Percentiles rank a stretch among this genome's conserved stretches.
Evolutionary conservation across 2,113 vertebrate species (phyloP).

Genomic region (Pseudois nayaur): DNA sequence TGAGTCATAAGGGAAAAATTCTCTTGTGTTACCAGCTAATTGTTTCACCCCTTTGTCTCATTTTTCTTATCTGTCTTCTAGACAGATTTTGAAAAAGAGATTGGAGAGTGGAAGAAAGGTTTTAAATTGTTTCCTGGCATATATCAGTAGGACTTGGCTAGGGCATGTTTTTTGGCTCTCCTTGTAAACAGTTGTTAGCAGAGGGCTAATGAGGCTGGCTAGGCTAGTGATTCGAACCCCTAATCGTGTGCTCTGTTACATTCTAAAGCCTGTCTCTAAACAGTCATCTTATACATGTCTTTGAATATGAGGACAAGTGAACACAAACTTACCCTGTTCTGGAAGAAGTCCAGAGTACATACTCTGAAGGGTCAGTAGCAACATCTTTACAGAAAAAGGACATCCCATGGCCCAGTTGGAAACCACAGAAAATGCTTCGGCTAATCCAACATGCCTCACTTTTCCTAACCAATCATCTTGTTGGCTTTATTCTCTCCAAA

Average conservation of each 20-base stretch:
- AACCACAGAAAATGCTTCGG: slow-evolving; percentile 46
- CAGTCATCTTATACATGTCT: slow-evolving; percentile 3
- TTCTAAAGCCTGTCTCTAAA: slow-evolving; percentile 37
- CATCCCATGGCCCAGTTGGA: background rate
- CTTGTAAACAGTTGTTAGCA: slow-evolving; percentile 39
- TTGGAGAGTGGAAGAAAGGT: slow-evolving; percentile 37
- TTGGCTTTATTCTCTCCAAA: slow-evolving; percentile 36
- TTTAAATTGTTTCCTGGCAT: slow-evolving; percentile 52
- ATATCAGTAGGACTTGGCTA: background rate
- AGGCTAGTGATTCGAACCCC: background rate
- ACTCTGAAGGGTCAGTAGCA: background rate
- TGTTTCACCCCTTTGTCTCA: slow-evolving; percentile 44
- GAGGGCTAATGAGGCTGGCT: slow-evolving; percentile 19
- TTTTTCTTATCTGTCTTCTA: slow-evolving; percentile 50
- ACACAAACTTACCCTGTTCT: background rate
- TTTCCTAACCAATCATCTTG: slow-evolving; percentile 6
- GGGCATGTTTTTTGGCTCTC: slow-evolving; percentile 25
- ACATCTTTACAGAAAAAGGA: background rate
- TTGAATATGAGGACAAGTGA: slow-evolving; percentile 8
- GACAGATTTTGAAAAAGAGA: slow-evolving; percentile 54
- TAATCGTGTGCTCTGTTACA: background rate
- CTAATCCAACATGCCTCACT: slow-evolving; percentile 1
- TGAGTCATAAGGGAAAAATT: slow-evolving; percentile 35
- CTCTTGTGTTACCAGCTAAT: slow-evolving; percentile 44
- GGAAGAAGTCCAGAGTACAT: background rate